phyloP scores from a whole-genome alignment of 2,888 invertebrate genomes.

The Orthonychiurus folsomi region DNA sequence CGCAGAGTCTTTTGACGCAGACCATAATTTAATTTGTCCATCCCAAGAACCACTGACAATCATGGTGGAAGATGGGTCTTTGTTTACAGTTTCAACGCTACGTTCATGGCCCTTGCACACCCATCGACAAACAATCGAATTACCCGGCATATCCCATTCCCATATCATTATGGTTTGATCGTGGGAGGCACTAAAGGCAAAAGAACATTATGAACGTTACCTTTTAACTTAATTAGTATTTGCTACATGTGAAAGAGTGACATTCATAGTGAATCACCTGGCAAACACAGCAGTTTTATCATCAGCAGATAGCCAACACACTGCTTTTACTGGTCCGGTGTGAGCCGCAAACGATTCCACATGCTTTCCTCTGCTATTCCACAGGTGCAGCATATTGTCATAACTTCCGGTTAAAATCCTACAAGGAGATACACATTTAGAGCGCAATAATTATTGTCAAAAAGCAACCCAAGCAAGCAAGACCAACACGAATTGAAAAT shows the following conservation, averaged over 20 bases:
- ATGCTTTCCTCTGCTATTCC: constrained; percentile 77
- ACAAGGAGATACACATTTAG: constrained; percentile 30
- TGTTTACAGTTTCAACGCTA: constrained; percentile 77
- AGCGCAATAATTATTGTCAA: background rate
- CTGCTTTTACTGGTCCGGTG: constrained; percentile 74
- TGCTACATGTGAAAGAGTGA: background rate
- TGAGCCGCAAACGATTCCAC: constrained; percentile 77
- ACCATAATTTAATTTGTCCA: constrained; percentile 84
- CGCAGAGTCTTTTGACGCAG: constrained; percentile 43
- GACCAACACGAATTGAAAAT: constrained; percentile 14
- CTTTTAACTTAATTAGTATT: background rate
- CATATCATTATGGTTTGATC: constrained; percentile 86
- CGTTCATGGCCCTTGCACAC: constrained; percentile 85
- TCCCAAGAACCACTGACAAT: constrained; percentile 89
- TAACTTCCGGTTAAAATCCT: constrained; percentile 89
- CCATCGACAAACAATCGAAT: constrained; percentile 68
- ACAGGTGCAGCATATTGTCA: constrained; percentile 82
- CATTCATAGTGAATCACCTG: constrained; percentile 47
- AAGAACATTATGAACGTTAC: constrained; percentile 3
- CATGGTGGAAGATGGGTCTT: constrained; percentile 56
- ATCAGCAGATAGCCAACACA: constrained; percentile 69
- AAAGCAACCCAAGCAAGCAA: constrained; percentile 5
- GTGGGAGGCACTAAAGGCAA: constrained; percentile 63
- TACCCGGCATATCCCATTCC: constrained; percentile 68
- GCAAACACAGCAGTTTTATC: constrained; percentile 60